phyloP scores from a whole-genome alignment of 2,113 vertebrate species.

The Mirounga angustirostris region DNA sequence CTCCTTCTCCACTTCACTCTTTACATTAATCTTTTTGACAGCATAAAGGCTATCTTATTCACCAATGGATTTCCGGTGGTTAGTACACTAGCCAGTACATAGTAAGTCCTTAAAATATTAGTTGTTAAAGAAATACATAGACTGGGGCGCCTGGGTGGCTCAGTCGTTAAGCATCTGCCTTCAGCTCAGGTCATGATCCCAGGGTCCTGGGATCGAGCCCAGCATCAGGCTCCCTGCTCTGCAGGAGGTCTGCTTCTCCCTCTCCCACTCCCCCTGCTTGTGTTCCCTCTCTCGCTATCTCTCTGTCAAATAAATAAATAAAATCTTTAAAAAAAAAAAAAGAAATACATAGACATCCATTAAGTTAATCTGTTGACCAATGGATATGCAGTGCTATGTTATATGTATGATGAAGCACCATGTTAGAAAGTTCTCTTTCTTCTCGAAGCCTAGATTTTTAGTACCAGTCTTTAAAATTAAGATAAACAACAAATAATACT shows the following conservation, averaged over 20 bases:
- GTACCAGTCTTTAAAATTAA: background rate
- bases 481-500: background rate
- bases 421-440: background rate
- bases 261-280: no score
- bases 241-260: no score
- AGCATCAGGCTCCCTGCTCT: no score
- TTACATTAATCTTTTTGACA: background rate
- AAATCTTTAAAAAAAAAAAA: background rate
- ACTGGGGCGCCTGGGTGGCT: no score
- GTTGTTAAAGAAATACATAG: background rate
- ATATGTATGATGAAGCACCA: background rate
- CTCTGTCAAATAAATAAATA: no score
- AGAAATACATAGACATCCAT: background rate
- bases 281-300: no score
- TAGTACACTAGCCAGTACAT: background rate
- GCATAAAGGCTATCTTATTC: background rate
- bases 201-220: no score
- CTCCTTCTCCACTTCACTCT: background rate
- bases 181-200: no score
- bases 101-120: background rate
- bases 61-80: background rate
- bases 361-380: background rate
- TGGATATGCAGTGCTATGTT: background rate
- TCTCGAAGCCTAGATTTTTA: constrained; percentile 9
- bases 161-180: no score